Conservation (phyloP, 30 jellyfish, hydroid and myxozoan species). For the Aurelia sp. region DNA sequence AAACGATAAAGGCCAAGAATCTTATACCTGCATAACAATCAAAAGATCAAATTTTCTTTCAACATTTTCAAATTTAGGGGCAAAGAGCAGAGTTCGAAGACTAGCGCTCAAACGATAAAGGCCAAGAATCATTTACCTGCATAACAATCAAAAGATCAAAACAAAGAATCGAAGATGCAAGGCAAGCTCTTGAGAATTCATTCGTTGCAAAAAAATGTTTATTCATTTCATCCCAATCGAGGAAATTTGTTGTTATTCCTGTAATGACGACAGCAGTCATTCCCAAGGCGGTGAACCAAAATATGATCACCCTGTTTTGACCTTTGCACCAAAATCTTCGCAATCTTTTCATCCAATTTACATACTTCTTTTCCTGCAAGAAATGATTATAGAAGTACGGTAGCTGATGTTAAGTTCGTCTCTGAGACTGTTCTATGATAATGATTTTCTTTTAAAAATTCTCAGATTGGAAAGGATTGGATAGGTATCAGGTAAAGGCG, state of each 20-base stretch:
- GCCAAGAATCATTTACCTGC: slow-evolving; percentile 36
- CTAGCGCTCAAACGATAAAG: too few species aligned
- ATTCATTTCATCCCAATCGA: slow-evolving; percentile 48
- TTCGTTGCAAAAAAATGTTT: slow-evolving; percentile 28
- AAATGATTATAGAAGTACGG: neutral
- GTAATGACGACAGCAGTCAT: slow-evolving; percentile 9
- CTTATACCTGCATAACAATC: too few species aligned
- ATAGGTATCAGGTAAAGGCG: too few species aligned
- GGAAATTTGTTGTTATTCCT: slow-evolving; percentile 59
- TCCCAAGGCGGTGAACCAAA: slow-evolving; percentile 39
- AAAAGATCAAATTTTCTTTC: neutral
- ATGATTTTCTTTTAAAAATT: too few species aligned
- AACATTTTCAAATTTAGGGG: too few species aligned
- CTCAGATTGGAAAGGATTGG: too few species aligned
- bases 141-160: slow-evolving; percentile 39
- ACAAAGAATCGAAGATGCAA: slow-evolving; percentile 42
- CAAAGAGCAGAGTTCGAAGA: too few species aligned
- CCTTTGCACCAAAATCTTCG: slow-evolving; percentile 43
- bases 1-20: too few species aligned
- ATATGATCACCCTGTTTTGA: slow-evolving; percentile 15
- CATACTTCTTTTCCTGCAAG: slow-evolving; percentile 39
- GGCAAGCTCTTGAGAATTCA: slow-evolving; percentile 55
- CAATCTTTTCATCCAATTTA: slow-evolving; percentile 16
- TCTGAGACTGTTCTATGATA: too few species aligned
- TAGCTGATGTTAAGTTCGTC: too few species aligned